phyloP scores from a whole-genome alignment of 2,888 invertebrate species.

The Pediacus dermestoides region DNA sequence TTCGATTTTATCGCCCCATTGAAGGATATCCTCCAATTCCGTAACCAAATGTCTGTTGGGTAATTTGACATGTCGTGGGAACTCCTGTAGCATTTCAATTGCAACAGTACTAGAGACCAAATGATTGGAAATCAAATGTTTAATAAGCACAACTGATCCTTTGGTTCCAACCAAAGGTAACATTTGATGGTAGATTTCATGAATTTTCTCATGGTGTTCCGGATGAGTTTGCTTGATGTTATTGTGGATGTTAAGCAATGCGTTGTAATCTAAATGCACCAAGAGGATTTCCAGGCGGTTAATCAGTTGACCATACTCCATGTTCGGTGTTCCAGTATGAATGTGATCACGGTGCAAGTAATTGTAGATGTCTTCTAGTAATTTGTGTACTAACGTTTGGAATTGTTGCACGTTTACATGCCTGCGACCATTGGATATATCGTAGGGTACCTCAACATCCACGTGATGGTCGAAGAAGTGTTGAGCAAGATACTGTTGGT shows the following conservation, averaged over 20 bases:
- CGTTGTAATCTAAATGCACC: constrained; percentile 36
- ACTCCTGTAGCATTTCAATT: constrained; percentile 41
- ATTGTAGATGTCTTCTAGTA: constrained; percentile 40
- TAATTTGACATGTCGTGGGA: constrained; percentile 48
- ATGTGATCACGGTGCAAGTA: constrained; percentile 43
- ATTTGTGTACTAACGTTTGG: constrained; percentile 21
- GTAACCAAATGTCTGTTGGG: constrained; percentile 45
- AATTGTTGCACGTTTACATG: constrained; percentile 32
- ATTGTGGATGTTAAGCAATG: constrained; percentile 39
- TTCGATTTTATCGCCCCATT: constrained; percentile 29
- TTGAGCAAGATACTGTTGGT: constrained; percentile 34
- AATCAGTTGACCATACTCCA: constrained; percentile 41
- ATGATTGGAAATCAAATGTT: constrained; percentile 42
- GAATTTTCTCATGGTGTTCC: constrained; percentile 10
- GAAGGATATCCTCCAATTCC: constrained; percentile 42
- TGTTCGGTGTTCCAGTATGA: constrained; percentile 37
- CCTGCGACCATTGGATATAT: constrained; percentile 43
- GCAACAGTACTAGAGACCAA: constrained; percentile 40
- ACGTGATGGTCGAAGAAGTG: constrained; percentile 20
- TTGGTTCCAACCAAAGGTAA: constrained; percentile 52
- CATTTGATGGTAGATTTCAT: constrained; percentile 47
- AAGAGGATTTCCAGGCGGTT: constrained; percentile 41
- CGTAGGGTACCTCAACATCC: constrained; percentile 28
- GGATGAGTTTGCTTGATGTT: constrained; percentile 17
- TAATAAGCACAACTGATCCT: constrained; percentile 45